Base-by-base conservation (phyloP, 2,888 invertebrate species). In the Tricholauxania praeusta region DNA sequence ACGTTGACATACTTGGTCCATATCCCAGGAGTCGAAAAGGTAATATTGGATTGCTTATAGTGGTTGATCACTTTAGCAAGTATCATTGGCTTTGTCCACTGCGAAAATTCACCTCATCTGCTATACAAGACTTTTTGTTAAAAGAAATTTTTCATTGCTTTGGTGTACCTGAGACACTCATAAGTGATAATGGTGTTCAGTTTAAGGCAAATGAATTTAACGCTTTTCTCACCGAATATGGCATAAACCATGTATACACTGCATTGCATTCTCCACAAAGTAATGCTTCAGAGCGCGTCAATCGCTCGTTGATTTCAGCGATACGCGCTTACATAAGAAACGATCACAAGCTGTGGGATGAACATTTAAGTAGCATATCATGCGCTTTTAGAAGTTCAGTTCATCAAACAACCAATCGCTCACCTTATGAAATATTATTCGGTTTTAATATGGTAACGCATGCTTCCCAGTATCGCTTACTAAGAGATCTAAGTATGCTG, bases 221-320 rank as follows among this genome's bases (percentile, higher is more conserved):
- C 0, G 12, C 49, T 0, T 70, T 79, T 15, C 57, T 77, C 10
- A 39, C 47, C 17, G 51, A 48, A 15, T 78, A 75, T 60, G 62
- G 75, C 8, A 59, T 75, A 5, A 62, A 57, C 6, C 65, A 79
- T 10, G 48, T 57, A 15, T 78, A 71, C 19, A 81, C 77, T 32
- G 76, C 80, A 6, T 51, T 72, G n/a, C 83, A 84, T 71, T 81
- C 81, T 39, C 82, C 83, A 0, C 84, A 84, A 74, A 75, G 74
- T 3, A 85, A 85, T 74, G 80, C 82, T 12, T 80, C 80, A 0
- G 85, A 84, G 72, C 72, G 82, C 0, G 77, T 80, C 0, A 84
- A 85, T 66, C 71, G 80, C 47, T 80, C 81, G 0, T 69, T 84
- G 3, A 80, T 80, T 8, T 81, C 83, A 0, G 80, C 79, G 72